Conservation (phyloP, 2,888 invertebrate genomes). For the Neuroscelio doddi region DNA sequence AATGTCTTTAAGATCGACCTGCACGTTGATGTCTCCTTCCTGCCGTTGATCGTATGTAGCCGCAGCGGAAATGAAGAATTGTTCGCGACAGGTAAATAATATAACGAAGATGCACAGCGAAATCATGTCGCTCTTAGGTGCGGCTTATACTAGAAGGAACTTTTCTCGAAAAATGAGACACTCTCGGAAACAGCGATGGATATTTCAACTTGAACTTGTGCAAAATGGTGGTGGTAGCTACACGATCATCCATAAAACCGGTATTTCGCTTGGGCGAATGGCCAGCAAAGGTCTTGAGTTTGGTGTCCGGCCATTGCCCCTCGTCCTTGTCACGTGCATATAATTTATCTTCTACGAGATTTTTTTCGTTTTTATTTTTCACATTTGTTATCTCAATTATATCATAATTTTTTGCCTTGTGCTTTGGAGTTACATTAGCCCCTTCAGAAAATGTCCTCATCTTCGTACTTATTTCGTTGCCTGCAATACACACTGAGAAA, state of each 20-base stretch:
- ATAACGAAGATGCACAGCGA: conserved; percentile 68
- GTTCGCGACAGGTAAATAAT: conserved; percentile 61
- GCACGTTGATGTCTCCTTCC: conserved; percentile 85
- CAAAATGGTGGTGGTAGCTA: conserved; percentile 12
- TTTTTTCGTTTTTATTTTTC: background rate
- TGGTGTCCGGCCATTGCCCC: conserved; percentile 54
- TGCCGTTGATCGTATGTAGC: conserved; percentile 81
- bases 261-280: conserved; percentile 33
- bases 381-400: too few relatives aligned
- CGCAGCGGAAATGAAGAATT: conserved; percentile 66
- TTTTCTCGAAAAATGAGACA: conserved; percentile 25
- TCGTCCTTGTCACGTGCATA: background rate
- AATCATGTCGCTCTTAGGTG: conserved; percentile 20
- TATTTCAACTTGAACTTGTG: background rate
- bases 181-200: conserved; percentile 9
- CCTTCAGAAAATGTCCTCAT: too few relatives aligned
- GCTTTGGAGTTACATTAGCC: too few relatives aligned
- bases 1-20: conserved; percentile 85
- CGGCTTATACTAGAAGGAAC: background rate
- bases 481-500: too few relatives aligned
- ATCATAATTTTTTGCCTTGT: too few relatives aligned
- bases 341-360: background rate
- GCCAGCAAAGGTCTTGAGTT: conserved; percentile 13
- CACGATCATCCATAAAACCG: conserved; percentile 26
- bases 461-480: too few relatives aligned